Percentiles rank a stretch among this genome's conserved stretches.
phyloP scores from a whole-genome alignment of 2,888 invertebrate species.

The Aradus depressus region DNA sequence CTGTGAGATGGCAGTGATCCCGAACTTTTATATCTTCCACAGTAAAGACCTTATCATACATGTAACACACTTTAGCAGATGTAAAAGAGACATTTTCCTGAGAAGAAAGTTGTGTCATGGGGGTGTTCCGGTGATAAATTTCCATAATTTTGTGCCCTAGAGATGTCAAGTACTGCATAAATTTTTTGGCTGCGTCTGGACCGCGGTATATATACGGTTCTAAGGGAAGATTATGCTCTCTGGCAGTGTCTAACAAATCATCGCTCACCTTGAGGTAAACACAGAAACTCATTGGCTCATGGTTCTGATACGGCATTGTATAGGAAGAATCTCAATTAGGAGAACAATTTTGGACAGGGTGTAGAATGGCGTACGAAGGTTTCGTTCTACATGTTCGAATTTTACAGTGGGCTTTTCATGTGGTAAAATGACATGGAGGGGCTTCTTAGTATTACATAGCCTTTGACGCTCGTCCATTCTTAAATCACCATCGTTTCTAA shows the following conservation, averaged over 20 bases:
- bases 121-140: background rate
- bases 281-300: background rate
- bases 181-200: background rate
- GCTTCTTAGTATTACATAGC: background rate
- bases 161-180: background rate
- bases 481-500: too few species aligned
- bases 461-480: too few species aligned
- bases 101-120: too few species aligned
- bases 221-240: background rate
- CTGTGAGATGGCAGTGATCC: too few species aligned
- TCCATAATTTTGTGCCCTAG: background rate
- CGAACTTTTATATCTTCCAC: too few species aligned
- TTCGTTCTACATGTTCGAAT: slow-evolving; percentile 1
- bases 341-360: background rate
- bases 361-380: slow-evolving; percentile 2
- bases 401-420: background rate
- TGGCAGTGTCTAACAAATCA: background rate
- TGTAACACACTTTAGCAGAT: too few species aligned
- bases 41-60: too few species aligned
- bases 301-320: background rate
- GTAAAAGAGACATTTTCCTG: too few species aligned
- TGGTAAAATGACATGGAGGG: background rate
- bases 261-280: too few species aligned
- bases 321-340: too few species aligned
- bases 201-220: background rate